Base-by-base conservation (phyloP, 2,888 invertebrate genomes). In the Amiota communis region DNA sequence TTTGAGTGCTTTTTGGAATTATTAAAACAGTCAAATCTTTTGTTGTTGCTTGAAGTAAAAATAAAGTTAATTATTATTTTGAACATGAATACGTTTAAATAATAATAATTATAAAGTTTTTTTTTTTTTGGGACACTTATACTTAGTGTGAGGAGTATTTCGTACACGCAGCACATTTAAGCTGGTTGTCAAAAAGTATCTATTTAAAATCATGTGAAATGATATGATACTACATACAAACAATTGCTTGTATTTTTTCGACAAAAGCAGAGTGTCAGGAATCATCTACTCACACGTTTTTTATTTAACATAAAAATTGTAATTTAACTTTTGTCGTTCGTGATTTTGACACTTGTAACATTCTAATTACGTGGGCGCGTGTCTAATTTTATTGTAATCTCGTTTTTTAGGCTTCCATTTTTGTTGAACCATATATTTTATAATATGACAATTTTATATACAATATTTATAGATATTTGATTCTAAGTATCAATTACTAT, bases 341-440 rank as follows among this genome's bases (percentile, higher is more conserved):
- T 23, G 63, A 17, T n/a, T 8, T n/a, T 63, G 12, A 81, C 76
- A 72, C 70, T 76, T 78, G 80, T 83, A 83, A 83, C 85, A 85
- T 83, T 83, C 83, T 85, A 83, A 83, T 85, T 83, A 85, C 79
- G 84, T 83, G 84, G 83, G 83, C 86, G 86, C 83, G 83, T 85
- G 83, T 82, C 86, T 80, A 6, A 36, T 36, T 6, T 4, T 36
- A 36, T 36, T 36, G 0, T 36, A 36, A 36, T 36, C 36, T 36
- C 36, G 36, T 36, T 36, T 36, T 36, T 6, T 36, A 36, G 2
- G 2, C 36, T 6, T 36, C 36, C 36, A 36, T 36, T 36, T 36
- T 36, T 36, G 36, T 36, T 36, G 2, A 36, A 6, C 36, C 36
- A 36, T 36, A 36, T 6, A 36, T 36, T 36, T 36, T 36, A 36